A percentile compares a stretch with the other conserved stretches of the same genome.
These are phyloP conservation scores for Merops nubicus DNA, from an alignment of 2,113 vertebrate genomes.

Conservation along the genomic window DNA sequence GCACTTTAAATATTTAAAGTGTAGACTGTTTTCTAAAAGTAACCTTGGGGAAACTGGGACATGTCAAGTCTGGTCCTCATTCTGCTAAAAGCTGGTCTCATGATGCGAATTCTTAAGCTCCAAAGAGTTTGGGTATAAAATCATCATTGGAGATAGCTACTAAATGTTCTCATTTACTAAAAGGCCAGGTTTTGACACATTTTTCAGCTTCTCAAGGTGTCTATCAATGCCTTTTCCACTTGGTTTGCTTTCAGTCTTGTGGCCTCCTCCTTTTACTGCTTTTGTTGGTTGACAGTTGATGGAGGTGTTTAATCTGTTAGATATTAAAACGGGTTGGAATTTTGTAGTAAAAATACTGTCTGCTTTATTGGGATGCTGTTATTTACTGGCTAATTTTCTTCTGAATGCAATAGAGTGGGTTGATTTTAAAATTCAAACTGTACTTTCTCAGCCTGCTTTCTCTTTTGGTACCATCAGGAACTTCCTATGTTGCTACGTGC, in stretches of 20 bases:
- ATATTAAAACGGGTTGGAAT: neutral
- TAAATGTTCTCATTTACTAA: neutral
- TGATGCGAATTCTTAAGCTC: neutral
- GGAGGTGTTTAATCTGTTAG: neutral
- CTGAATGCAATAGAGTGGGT: neutral
- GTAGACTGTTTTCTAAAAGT: neutral
- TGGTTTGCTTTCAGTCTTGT: neutral
- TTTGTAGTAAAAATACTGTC: neutral
- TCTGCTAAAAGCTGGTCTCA: neutral
- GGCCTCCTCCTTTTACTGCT: neutral
- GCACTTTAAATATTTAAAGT: neutral
- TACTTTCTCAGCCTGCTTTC: neutral
- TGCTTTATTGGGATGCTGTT: neutral
- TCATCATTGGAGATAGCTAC: neutral
- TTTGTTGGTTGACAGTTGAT: neutral
- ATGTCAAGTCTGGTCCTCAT: constrained; percentile 30
- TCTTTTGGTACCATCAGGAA: neutral
- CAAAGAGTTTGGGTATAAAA: neutral
- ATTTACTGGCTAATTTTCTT: neutral
- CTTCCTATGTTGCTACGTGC: neutral
- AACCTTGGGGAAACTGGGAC: constrained; percentile 46
- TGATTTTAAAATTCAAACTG: neutral
- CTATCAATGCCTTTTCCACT: neutral
- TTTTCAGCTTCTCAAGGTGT: neutral
- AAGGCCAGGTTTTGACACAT: neutral